A percentile compares a stretch with the other conserved stretches of the same genome.
phyloP scores from a whole-genome alignment of 1,140 invertebrate genomes.

The Ericerus pela region DNA sequence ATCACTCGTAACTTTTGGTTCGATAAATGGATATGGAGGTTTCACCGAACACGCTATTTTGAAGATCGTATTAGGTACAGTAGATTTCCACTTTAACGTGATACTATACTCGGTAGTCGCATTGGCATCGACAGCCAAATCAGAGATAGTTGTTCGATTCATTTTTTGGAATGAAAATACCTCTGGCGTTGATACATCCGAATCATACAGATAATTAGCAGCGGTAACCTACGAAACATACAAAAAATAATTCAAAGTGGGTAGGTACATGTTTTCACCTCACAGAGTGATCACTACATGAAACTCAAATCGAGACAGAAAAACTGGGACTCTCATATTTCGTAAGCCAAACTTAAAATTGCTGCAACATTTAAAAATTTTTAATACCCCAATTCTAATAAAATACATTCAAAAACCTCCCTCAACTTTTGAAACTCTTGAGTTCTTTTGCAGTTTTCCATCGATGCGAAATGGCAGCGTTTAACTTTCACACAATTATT shows the following conservation, averaged over 20 bases:
- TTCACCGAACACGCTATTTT: slow-evolving; percentile 34
- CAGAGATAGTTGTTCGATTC: too few species aligned
- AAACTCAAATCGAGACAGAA: neutral
- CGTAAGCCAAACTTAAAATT: slow-evolving; percentile 18
- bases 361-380: slow-evolving; percentile 11
- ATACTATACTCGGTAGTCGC: slow-evolving; percentile 36
- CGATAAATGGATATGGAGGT: slow-evolving; percentile 20
- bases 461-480: too few species aligned
- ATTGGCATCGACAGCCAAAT: too few species aligned
- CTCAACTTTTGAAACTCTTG: neutral
- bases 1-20: slow-evolving; percentile 21
- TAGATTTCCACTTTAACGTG: slow-evolving; percentile 41
- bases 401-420: neutral
- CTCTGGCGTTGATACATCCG: slow-evolving; percentile 26
- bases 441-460: too few species aligned
- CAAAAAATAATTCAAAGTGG: too few species aligned
- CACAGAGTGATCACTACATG: too few species aligned
- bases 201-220: slow-evolving; percentile 41
- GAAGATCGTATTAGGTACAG: slow-evolving; percentile 29
- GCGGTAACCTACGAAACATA: slow-evolving; percentile 42
- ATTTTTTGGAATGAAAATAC: too few species aligned
- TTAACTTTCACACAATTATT: too few species aligned
- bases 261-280: too few species aligned
- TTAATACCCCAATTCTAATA: slow-evolving; percentile 7
- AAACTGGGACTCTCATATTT: neutral